Base-by-base conservation (phyloP, 2,888 invertebrate genomes). In the Ornithoptera alexandrae region DNA sequence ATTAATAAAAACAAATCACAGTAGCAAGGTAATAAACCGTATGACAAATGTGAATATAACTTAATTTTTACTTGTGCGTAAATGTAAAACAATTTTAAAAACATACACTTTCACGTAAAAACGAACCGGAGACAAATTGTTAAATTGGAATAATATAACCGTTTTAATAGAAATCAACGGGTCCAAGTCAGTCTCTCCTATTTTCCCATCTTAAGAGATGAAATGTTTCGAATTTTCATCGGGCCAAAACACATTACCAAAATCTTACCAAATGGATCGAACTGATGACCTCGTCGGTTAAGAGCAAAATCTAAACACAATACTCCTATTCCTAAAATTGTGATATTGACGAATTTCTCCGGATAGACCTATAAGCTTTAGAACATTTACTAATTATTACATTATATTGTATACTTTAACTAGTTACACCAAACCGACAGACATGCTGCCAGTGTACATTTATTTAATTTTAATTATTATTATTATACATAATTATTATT, bases 1-100 rank as follows among this genome's bases (percentile, higher is more conserved):
- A 78, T 77, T 76, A 79, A 82, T 84, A 85, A 85, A 90, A 87
- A 87, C 86, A 86, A 90, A 91, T 91, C 91, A 91, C 91, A 90
- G 91, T 90, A 86, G 85, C 82, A 87, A 88, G 88, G 86, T 87
- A 87, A 87, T 86, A 81, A 83, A 81, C 78, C 80, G 84, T 79
- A 81, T 77, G 79, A 77, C 81, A 79, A 79, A 81, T 87, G 88
- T 89, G 87, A 89, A 88, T 87, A 80, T 77, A 71, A 71, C 73
- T 71, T 18, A 36, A 56, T 36, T 30, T 70, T 70, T 73, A 66
- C 75, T 78, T 81, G 81, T 80, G 81, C 81, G 79, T 73, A 65
- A 72, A 58, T 68, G 20, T 58, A 22, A 59, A 58, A 65, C 6
- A 58, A 58, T n/a, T 53, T 1, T 18, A 53, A 53, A n/a, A 53